These are phyloP conservation scores for Leucophora obtusa DNA, from an alignment of 2,888 invertebrate genomes.

Conservation along the genomic window DNA sequence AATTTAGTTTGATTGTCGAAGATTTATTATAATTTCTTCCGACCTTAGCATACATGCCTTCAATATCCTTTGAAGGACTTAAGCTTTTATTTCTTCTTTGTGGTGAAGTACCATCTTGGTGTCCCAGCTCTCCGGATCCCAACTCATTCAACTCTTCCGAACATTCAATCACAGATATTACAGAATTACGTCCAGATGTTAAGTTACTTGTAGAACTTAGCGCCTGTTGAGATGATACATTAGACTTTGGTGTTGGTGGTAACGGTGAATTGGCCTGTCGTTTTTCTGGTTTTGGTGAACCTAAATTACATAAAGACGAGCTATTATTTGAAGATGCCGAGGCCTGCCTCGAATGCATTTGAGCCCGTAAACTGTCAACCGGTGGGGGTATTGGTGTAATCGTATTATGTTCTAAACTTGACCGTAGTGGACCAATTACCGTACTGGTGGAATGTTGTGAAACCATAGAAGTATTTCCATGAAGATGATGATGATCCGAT, in stretches of 20 bases:
- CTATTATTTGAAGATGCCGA: conserved; percentile 83
- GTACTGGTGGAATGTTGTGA: conserved; percentile 53
- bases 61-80: conserved; percentile 85
- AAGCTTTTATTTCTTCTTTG: conserved; percentile 76
- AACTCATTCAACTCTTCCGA: conserved; percentile 58
- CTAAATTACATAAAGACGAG: conserved; percentile 86
- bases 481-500: conserved; percentile 48
- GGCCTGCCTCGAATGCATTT: conserved; percentile 79
- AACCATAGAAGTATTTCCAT: conserved; percentile 27
- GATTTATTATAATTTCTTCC: conserved; percentile 70
- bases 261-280: conserved; percentile 93
- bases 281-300: conserved; percentile 93
- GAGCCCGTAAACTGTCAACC: conserved; percentile 82
- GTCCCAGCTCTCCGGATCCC: conserved; percentile 43
- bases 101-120: conserved; percentile 68
- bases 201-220: conserved; percentile 75
- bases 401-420: conserved; percentile 57
- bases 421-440: conserved; percentile 35
- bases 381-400: conserved; percentile 80
- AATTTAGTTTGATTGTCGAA: neutral
- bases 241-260: conserved; percentile 85
- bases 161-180: conserved; percentile 78
- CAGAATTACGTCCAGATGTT: conserved; percentile 77
- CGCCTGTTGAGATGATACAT: conserved; percentile 66
- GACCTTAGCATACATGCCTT: conserved; percentile 94